These are phyloP conservation scores for Albula goreensis DNA, from an alignment of 2,113 vertebrate species.

Conservation along the genomic window DNA sequence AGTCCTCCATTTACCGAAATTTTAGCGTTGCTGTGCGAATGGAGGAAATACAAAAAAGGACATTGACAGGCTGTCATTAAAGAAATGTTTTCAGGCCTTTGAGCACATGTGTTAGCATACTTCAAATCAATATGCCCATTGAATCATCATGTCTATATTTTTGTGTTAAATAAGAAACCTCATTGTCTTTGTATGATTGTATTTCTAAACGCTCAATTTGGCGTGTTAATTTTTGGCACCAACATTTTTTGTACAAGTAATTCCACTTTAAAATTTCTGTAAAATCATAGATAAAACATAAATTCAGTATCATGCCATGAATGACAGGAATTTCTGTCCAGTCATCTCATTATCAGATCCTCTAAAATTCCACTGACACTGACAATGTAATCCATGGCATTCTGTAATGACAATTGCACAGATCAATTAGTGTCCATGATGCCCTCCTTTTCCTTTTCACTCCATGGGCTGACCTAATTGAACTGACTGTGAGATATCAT, in stretches of 20 bases:
- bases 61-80: background rate
- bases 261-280: too few relatives aligned
- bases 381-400: background rate
- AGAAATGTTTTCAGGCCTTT: background rate
- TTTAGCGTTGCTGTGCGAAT: background rate
- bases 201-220: too few relatives aligned
- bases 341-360: background rate
- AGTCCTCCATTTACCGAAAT: background rate
- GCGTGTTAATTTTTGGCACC: background rate
- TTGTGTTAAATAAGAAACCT: slow-evolving; percentile 14
- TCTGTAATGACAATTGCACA: background rate
- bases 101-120: background rate
- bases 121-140: background rate
- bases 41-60: background rate
- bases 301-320: background rate
- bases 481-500: background rate
- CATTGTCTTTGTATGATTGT: too few relatives aligned
- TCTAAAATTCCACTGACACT: background rate
- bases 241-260: too few relatives aligned
- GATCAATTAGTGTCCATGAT: background rate
- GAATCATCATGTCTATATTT: background rate
- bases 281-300: background rate
- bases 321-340: background rate
- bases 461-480: background rate
- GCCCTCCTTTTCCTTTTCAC: background rate